These are phyloP conservation scores for Nipponacmea schrenckii DNA, from an alignment of 2,888 invertebrate genomes.

Conservation along the genomic window DNA sequence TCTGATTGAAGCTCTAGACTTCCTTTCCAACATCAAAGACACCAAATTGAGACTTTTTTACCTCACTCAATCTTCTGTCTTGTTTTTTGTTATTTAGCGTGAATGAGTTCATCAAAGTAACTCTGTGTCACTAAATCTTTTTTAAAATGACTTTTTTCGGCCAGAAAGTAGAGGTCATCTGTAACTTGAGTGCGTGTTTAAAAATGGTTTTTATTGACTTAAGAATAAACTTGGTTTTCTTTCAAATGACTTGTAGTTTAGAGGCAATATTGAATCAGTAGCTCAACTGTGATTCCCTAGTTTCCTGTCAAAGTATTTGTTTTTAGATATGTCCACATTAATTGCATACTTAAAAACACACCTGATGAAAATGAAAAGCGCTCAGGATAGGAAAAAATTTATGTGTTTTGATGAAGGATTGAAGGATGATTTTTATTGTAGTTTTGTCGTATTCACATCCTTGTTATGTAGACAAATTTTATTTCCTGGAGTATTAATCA, in stretches of 20 bases:
- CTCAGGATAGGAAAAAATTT: too few relatives aligned
- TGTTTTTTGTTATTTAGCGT: too few relatives aligned
- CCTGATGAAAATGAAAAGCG: too few relatives aligned
- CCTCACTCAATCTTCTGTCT: not conserved
- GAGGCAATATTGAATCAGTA: too few relatives aligned
- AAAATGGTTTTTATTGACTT: not conserved
- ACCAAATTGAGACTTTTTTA: not conserved
- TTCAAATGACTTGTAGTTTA: not conserved
- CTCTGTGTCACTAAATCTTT: not conserved
- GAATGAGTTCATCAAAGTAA: not conserved
- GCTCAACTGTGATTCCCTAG: too few relatives aligned
- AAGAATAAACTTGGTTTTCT: not conserved
- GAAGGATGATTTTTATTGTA: too few relatives aligned
- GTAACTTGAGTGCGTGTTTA: not conserved
- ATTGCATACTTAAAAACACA: not conserved
- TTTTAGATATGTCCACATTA: not conserved
- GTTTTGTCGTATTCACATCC: too few relatives aligned
- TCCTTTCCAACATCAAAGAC: not conserved
- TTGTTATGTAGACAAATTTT: too few relatives aligned
- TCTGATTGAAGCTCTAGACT: not conserved
- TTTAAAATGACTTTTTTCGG: not conserved
- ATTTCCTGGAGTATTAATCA: too few relatives aligned
- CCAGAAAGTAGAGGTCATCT: not conserved
- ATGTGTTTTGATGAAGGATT: too few relatives aligned
- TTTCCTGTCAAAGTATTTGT: not conserved